These are phyloP conservation scores for Characodon lateralis DNA, from an alignment of 2,797 vertebrate species.

Conservation along the genomic window DNA sequence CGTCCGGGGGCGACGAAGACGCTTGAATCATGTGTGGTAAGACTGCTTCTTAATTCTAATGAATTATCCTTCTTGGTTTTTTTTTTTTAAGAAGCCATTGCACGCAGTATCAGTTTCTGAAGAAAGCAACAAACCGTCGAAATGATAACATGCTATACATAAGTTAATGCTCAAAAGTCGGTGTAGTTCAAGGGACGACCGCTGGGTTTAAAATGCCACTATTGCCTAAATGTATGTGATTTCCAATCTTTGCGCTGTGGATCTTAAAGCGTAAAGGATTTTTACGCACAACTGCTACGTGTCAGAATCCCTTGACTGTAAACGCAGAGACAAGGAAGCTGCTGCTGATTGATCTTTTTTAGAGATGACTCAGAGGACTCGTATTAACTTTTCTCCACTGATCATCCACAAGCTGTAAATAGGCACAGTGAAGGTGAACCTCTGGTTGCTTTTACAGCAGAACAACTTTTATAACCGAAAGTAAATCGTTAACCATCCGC, in stretches of 20 bases:
- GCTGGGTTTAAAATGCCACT: background rate
- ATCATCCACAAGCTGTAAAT: background rate
- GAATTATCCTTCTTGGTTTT: background rate
- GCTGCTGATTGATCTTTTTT: background rate
- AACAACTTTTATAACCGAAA: slow-evolving; percentile 12
- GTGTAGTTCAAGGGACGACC: background rate
- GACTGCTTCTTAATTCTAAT: slow-evolving; percentile 20
- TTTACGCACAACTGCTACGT: slow-evolving; percentile 62
- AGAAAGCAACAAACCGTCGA: background rate
- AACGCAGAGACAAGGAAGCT: background rate
- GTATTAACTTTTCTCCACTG: background rate
- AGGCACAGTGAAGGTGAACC: background rate
- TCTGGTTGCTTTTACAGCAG: background rate
- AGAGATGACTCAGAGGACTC: background rate
- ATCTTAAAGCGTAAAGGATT: background rate
- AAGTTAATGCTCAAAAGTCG: background rate
- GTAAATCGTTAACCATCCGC: slow-evolving; percentile 37
- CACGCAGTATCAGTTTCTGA: background rate
- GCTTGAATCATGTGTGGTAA: slow-evolving; percentile 80
- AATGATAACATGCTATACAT: background rate
- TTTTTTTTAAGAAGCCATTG: background rate
- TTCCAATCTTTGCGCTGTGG: background rate
- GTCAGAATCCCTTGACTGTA: slow-evolving; percentile 45
- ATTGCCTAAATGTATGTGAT: background rate
- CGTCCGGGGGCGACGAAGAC: slow-evolving; percentile 3